Base-by-base conservation (phyloP, 2,113 vertebrate genomes). In the Microcebus jonahi region DNA sequence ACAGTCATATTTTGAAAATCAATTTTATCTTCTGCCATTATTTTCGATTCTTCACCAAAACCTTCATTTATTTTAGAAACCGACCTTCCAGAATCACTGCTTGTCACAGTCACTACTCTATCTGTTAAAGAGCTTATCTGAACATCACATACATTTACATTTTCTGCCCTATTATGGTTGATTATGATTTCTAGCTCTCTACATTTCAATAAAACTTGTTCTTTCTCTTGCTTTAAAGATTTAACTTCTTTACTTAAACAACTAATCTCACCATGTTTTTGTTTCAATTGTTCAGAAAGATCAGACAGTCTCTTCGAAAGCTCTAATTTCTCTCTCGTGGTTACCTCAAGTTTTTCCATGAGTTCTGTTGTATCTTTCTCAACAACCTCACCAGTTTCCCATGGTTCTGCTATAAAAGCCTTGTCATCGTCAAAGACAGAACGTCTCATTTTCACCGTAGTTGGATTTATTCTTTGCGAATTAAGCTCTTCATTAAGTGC, bases 301-400 rank as follows among this genome's bases (percentile, higher is more conserved):
- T 98, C 92, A 3, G 98, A 99, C 63, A 99, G 98, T 97, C 97
- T 99, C 57, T 97, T 95, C 13, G 98, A 98, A n/a, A 99, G 98
- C 97, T 98, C 99, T 91, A 98, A 95, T 71, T 99, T 99, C 97
- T 99, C 99, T 88, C 97, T 98, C 88, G 99, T 98, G 10, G 98
- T 98, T 89, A 98, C 94, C 73, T 99, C 98, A 90, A 99, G 99
- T 73, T 99, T 99, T 98, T 99, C 99, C 99, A 99, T 99, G 45
- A 99, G 98, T 98, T 99, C 99, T 53, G 98, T 99, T 2, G 98
- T 98, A 96, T 99, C 99, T 98, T 99, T 99, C 97, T 99, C 99
- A 48, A 99, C 95, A 91, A 98, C 96, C 20, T 98, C 98, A 71
- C 97, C 98, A 73, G 92, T 59, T 31, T 99, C 98, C 85, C 93